A percentile compares a stretch with the other conserved stretches of the same genome.
Evolutionary conservation across 1,140 invertebrate genomes (phyloP).

Genomic region (Scaptomyza graminum): DNA sequence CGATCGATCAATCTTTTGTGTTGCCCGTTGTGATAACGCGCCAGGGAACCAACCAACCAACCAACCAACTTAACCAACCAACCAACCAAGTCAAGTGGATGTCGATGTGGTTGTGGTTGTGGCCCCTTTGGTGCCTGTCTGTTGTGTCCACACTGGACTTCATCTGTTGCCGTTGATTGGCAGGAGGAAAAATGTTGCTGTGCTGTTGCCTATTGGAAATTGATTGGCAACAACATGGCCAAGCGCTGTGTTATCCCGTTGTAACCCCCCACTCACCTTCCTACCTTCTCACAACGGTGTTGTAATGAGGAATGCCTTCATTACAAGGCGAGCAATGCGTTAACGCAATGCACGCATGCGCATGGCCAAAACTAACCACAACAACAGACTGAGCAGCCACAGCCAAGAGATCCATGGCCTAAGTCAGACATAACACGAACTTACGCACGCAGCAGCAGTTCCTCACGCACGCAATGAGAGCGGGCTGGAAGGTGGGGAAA

Average conservation of each 20-base stretch:
- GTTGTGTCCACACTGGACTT: conserved; percentile 77
- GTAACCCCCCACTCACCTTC: too few species aligned
- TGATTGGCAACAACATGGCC: conserved; percentile 79
- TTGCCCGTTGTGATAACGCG: conserved; percentile 71
- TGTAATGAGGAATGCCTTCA: conserved; percentile 78
- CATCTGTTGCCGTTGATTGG: conserved; percentile 74
- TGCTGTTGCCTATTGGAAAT: conserved; percentile 49
- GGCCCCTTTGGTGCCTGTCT: conserved; percentile 50
- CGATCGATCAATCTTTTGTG: conserved; percentile 53
- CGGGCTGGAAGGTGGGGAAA: background rate
- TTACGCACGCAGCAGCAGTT: conserved; percentile 36
- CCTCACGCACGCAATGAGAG: conserved; percentile 50
- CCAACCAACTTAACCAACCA: conserved; percentile 8
- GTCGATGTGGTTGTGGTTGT: too few species aligned
- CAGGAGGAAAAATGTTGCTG: conserved; percentile 50
- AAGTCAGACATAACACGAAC: conserved; percentile 41
- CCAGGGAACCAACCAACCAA: conserved; percentile 48
- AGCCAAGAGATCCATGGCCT: conserved; percentile 1
- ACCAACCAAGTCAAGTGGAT: background rate
- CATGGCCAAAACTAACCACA: conserved; percentile 38
- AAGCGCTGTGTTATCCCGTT: conserved; percentile 51
- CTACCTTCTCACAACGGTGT: conserved; percentile 13
- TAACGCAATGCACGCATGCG: conserved; percentile 76
- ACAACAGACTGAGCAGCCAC: conserved; percentile 6
- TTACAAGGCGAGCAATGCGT: conserved; percentile 72